Evolutionary conservation across 2,888 invertebrate species (phyloP).

Genomic region (Colletes collaris): DNA sequence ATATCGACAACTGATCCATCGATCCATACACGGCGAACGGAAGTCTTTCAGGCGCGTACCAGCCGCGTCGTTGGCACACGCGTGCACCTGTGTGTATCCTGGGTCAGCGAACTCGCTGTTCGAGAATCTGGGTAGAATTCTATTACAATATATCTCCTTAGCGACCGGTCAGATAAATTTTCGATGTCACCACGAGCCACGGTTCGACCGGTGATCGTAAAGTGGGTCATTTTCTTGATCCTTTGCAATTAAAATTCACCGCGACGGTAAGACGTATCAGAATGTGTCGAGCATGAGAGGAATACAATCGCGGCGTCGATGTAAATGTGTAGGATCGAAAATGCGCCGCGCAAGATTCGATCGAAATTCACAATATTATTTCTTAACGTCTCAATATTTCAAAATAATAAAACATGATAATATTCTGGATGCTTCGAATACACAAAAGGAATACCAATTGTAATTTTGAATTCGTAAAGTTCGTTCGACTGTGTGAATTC

Average conservation of each 20-base stretch:
- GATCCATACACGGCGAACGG: slow-evolving; percentile 67
- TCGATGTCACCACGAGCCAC: too few relatives aligned
- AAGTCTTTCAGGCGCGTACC: slow-evolving; percentile 61
- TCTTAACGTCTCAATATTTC: too few relatives aligned
- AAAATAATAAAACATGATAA: too few relatives aligned
- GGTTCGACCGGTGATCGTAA: neutral
- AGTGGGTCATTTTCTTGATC: slow-evolving; percentile 3
- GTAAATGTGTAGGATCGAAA: neutral
- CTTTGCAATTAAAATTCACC: slow-evolving; percentile 31
- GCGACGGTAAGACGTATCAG: slow-evolving; percentile 30
- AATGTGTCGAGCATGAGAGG: slow-evolving; percentile 12
- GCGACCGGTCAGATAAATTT: slow-evolving; percentile 3
- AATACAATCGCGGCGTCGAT: neutral
- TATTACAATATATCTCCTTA: slow-evolving; percentile 54
- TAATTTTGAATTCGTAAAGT: too few relatives aligned
- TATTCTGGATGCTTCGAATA: too few relatives aligned
- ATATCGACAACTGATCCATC: slow-evolving; percentile 60
- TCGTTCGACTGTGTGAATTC: too few relatives aligned
- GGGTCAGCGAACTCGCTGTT: slow-evolving; percentile 69
- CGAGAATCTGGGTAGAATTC: slow-evolving; percentile 68
- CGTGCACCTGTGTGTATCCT: slow-evolving; percentile 51
- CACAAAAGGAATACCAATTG: too few relatives aligned
- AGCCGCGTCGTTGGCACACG: slow-evolving; percentile 42
- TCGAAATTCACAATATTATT: neutral
- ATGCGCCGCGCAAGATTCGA: neutral